Percentiles rank a stretch among this genome's conserved stretches.
These are phyloP conservation scores for Lineus longissimus DNA, from an alignment of 1,140 invertebrate genomes.

Conservation along the genomic window DNA sequence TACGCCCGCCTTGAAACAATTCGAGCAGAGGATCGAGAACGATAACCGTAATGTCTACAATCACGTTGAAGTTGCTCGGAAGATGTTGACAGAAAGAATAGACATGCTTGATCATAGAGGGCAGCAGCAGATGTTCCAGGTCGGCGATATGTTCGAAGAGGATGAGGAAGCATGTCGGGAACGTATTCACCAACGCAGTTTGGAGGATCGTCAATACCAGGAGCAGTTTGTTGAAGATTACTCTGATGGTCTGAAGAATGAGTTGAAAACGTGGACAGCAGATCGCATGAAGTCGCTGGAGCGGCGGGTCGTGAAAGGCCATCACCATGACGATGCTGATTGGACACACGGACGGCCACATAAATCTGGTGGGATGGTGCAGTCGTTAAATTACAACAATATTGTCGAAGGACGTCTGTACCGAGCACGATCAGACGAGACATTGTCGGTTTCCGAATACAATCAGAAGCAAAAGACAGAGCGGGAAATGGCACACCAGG, in stretches of 20 bases:
- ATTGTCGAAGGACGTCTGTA: conserved; percentile 25
- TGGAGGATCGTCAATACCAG: conserved; percentile 27
- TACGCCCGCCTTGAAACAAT: conserved; percentile 76
- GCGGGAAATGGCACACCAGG: neutral
- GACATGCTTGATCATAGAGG: conserved; percentile 71
- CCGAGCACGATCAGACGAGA: conserved; percentile 49
- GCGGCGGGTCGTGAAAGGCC: conserved; percentile 14
- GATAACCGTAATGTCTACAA: conserved; percentile 81
- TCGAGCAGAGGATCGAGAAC: conserved; percentile 78
- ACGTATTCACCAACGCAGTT: conserved; percentile 24
- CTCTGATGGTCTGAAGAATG: conserved; percentile 24
- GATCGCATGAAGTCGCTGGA: conserved; percentile 38
- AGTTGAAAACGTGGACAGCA: conserved; percentile 39
- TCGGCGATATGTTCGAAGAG: conserved; percentile 32
- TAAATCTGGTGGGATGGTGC: neutral
- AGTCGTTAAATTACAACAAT: neutral
- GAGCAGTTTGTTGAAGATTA: conserved; percentile 21
- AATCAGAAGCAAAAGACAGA: conserved; percentile 28
- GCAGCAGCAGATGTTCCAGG: conserved; percentile 64
- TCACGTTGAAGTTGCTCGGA: conserved; percentile 76
- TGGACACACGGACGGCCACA: conserved; percentile 11
- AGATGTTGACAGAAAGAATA: conserved; percentile 74
- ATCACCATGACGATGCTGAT: conserved; percentile 47
- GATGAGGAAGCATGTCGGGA: conserved; percentile 31
- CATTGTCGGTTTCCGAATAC: conserved; percentile 48